Evolutionary conservation across 1,140 invertebrate species (phyloP).

Genomic region (Apis dorsata): DNA sequence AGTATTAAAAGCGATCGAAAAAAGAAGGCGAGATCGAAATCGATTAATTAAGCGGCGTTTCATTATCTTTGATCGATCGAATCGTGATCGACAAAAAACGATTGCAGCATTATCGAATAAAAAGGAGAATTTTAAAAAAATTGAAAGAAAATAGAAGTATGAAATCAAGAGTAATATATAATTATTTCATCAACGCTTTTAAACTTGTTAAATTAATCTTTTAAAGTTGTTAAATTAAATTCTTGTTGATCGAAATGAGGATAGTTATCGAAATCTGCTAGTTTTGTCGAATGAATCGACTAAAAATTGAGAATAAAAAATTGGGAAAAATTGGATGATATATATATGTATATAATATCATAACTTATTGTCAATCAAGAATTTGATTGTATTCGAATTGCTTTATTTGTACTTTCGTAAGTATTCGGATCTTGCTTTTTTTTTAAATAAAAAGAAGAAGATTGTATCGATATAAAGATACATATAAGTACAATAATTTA

Average conservation of each 20-base stretch:
- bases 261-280: no score
- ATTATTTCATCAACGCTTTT: background rate
- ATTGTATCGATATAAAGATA: background rate
- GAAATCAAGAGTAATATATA: background rate
- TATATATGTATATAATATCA: no score
- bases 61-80: background rate
- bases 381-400: background rate
- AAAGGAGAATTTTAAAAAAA: background rate
- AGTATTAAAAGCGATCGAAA: slow-evolving; percentile 19
- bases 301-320: no score
- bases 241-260: no score
- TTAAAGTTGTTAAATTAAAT: no score
- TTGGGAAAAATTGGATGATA: no score
- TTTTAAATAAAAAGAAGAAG: background rate
- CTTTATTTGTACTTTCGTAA: background rate
- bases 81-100: background rate
- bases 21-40: slow-evolving; percentile 4
- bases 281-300: no score
- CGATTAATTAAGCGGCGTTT: slow-evolving; percentile 30
- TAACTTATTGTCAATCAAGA: background rate
- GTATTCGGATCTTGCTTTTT: background rate
- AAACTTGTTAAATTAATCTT: no score
- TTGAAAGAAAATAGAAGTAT: background rate
- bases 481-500: background rate
- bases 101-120: slow-evolving; percentile 1